A percentile compares a stretch with the other conserved stretches of the same genome.
Conservation (phyloP, 2,888 invertebrate species). For the Busseola fusca region DNA sequence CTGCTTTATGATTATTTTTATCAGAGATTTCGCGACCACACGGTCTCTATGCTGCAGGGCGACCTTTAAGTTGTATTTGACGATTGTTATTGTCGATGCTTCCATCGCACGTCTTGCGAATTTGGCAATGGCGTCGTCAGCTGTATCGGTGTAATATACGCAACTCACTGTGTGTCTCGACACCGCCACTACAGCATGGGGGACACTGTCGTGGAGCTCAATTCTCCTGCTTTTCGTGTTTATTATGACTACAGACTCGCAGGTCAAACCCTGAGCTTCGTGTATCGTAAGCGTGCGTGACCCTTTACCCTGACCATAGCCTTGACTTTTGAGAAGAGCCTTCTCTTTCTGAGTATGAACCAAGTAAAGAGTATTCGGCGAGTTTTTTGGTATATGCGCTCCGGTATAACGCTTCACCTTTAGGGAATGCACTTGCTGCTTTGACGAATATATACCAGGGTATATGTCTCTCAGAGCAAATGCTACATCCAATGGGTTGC, state of each 20-base stretch:
- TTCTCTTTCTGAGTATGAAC: conserved; percentile 51
- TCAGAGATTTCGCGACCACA: conserved; percentile 3
- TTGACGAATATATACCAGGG: conserved; percentile 42
- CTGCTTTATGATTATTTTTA: neutral
- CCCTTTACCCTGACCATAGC: conserved; percentile 36
- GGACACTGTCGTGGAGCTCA: conserved; percentile 33
- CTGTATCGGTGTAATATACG: conserved; percentile 35
- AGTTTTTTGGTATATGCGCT: neutral
- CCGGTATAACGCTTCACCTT: conserved; percentile 16
- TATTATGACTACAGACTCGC: conserved; percentile 33
- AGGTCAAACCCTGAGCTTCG: conserved; percentile 47
- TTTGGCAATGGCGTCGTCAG: conserved; percentile 25
- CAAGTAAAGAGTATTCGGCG: conserved; percentile 36
- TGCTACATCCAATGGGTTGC: conserved; percentile 52
- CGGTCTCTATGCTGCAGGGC: conserved; percentile 13
- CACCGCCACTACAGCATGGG: conserved; percentile 48
- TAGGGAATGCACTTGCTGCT: conserved; percentile 20
- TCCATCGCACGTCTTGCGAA: conserved; percentile 23
- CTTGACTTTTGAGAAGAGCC: conserved; percentile 14
- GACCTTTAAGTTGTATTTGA: conserved; percentile 34
- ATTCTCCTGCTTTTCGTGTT: conserved; percentile 19
- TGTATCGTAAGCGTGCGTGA: conserved; percentile 49
- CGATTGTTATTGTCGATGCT: neutral
- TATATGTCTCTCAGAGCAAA: conserved; percentile 39
- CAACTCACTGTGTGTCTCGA: conserved; percentile 44